These are phyloP conservation scores for Egretta garzetta DNA, from an alignment of 2,113 vertebrate genomes.

Conservation along the genomic window DNA sequence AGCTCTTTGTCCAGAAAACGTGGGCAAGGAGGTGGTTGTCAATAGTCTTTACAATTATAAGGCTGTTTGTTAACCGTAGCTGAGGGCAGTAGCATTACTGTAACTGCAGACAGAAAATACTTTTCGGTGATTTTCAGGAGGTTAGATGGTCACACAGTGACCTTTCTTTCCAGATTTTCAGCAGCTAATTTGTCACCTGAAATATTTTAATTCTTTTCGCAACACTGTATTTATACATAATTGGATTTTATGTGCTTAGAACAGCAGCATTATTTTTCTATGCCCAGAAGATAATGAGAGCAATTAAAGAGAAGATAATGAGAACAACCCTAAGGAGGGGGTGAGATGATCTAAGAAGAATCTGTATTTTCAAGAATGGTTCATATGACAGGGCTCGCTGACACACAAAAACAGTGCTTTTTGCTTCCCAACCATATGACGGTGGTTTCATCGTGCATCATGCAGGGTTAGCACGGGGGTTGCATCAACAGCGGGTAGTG, in stretches of 20 bases:
- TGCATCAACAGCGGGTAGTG: background rate
- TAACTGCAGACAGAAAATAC: background rate
- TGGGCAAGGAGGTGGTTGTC: background rate
- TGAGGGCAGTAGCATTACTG: background rate
- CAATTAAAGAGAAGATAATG: background rate
- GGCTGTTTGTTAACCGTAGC: conserved; percentile 22
- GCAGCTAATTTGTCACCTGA: background rate
- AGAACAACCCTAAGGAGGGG: background rate
- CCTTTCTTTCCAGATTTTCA: conserved; percentile 52
- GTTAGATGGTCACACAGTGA: background rate
- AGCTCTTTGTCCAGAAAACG: conserved; percentile 3
- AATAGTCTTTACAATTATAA: background rate
- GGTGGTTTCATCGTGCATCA: background rate
- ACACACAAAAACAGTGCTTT: background rate
- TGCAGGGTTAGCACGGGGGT: background rate
- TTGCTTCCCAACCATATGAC: background rate
- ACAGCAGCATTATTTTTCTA: background rate
- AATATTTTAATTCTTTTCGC: background rate
- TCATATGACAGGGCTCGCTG: background rate
- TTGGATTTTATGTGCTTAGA: background rate
- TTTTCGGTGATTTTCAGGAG: background rate
- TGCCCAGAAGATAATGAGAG: background rate
- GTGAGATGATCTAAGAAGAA: conserved; percentile 10
- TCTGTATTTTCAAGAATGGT: background rate
- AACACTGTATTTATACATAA: background rate